Evolutionary conservation across 2,888 invertebrate species (phyloP).

Genomic region (Acleris literana): DNA sequence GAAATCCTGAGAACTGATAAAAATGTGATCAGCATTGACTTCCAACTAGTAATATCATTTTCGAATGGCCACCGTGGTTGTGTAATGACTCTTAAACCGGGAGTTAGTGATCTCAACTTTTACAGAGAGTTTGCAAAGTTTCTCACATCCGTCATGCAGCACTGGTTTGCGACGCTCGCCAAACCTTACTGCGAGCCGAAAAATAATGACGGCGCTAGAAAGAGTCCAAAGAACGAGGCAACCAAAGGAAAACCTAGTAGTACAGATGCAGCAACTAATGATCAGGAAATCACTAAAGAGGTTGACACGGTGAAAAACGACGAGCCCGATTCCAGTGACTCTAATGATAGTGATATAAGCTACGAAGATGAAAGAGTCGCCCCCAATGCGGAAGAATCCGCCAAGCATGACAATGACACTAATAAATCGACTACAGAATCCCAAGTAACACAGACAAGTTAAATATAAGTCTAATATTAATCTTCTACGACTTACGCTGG

Average conservation of each 20-base stretch:
- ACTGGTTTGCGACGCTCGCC: constrained; percentile 54
- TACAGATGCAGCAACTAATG: no score
- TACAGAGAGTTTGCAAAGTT: constrained; percentile 63
- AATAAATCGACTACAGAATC: not conserved
- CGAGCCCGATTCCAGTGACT: constrained; percentile 1
- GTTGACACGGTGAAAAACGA: not conserved
- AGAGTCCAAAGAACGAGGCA: constrained; percentile 17
- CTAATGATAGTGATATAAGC: constrained; percentile 13
- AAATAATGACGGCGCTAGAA: not conserved
- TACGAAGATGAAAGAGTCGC: constrained; percentile 23
- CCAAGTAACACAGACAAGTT: not conserved
- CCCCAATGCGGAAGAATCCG: not conserved
- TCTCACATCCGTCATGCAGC: constrained; percentile 50
- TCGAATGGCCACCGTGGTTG: constrained; percentile 39
- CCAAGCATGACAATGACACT: not conserved
- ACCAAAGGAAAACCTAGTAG: not conserved
- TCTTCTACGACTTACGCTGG: not conserved
- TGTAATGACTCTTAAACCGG: constrained; percentile 44
- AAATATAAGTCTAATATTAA: no score
- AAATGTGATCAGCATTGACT: constrained; percentile 46
- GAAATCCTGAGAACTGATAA: constrained; percentile 51
- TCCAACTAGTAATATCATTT: constrained; percentile 53
- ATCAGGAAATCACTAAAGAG: not conserved
- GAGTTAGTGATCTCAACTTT: constrained; percentile 48
- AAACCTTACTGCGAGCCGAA: constrained; percentile 42